Conservation (phyloP, 92 coral and sea anemone species). For the Virgularia gustaviana region DNA sequence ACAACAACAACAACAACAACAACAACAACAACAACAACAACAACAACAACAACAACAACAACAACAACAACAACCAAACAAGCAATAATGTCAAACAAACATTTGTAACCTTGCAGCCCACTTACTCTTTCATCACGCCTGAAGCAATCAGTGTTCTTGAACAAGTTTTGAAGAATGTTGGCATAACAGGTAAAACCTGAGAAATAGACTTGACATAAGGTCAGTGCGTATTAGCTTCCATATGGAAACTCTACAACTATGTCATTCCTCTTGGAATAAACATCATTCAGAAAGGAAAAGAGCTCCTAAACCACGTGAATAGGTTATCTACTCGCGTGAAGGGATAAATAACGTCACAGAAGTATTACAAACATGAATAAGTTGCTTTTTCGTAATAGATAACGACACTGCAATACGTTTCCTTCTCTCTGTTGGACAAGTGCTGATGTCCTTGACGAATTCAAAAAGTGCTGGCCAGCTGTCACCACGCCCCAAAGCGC, state of each 20-base stretch:
- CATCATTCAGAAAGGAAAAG: background rate
- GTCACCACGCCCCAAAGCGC: slow-evolving; percentile 17
- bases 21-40: no score
- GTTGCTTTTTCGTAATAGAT: slow-evolving; percentile 43
- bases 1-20: no score
- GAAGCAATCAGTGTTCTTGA: slow-evolving; percentile 35
- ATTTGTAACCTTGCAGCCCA: background rate
- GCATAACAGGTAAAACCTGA: slow-evolving; percentile 24
- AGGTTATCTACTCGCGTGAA: no score
- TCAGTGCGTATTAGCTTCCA: no score
- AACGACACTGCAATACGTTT: slow-evolving; percentile 64
- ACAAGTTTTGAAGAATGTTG: slow-evolving; percentile 28
- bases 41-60: no score
- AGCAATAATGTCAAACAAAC: no score
- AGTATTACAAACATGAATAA: background rate
- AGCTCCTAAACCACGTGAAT: no score
- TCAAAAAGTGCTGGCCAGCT: background rate
- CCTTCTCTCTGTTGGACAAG: slow-evolving; percentile 51
- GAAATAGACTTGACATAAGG: no score
- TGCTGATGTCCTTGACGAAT: slow-evolving; percentile 24
- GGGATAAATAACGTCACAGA: no score
- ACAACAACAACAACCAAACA: no score
- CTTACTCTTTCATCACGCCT: slow-evolving; percentile 19
- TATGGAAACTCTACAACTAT: background rate
- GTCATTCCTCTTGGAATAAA: background rate